Evolutionary conservation across 1,140 invertebrate genomes (phyloP).

Genomic region (Melanaphis sacchari): DNA sequence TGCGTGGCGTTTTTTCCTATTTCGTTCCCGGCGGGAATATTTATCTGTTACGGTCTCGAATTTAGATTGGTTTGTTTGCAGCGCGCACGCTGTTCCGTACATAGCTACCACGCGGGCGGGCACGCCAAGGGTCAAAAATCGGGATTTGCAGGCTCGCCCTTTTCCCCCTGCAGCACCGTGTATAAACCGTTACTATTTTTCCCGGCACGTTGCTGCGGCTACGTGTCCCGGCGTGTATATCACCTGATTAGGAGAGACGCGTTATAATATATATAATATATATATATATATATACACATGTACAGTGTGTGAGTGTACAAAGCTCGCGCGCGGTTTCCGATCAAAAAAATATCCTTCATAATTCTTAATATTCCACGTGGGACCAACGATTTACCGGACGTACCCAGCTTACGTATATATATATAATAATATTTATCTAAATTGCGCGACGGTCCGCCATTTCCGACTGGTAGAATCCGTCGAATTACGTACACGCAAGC

Average conservation of each 20-base stretch:
- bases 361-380: slow-evolving; percentile 37
- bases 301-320: no score
- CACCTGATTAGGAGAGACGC: slow-evolving; percentile 30
- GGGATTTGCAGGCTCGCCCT: slow-evolving; percentile 35
- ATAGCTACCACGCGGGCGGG: not conserved
- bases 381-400: slow-evolving; percentile 24
- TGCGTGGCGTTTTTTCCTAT: slow-evolving; percentile 30
- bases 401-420: not conserved
- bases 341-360: slow-evolving; percentile 38
- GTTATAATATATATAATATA: not conserved
- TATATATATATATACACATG: not conserved
- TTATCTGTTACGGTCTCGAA: slow-evolving; percentile 53
- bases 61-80: slow-evolving; percentile 45
- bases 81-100: not conserved
- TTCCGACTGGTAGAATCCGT: not conserved
- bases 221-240: slow-evolving; percentile 49
- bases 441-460: slow-evolving; percentile 6
- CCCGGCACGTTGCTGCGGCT: slow-evolving; percentile 1
- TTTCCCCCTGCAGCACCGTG: not conserved
- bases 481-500: not conserved
- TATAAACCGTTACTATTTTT: slow-evolving; percentile 5
- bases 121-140: slow-evolving; percentile 45
- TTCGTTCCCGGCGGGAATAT: slow-evolving; percentile 50
- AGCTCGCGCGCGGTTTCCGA: slow-evolving; percentile 24
- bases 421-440: not conserved